Evolutionary conservation across 2,797 vertebrate species (phyloP).

Genomic region (Naso thynnoides): DNA sequence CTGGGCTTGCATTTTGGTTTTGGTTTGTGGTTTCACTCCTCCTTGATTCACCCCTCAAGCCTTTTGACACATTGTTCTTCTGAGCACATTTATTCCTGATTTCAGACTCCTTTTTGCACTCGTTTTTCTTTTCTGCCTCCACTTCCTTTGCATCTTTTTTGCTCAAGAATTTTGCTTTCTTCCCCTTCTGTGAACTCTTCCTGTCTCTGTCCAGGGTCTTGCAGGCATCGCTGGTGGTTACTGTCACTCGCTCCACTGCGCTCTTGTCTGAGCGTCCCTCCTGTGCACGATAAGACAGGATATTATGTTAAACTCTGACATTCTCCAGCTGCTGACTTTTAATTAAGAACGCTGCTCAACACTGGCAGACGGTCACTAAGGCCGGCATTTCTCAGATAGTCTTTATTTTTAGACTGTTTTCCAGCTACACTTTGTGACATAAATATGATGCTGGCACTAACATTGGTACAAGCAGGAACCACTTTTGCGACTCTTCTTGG

Average conservation of each 20-base stretch:
- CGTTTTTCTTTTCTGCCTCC: slow-evolving; percentile 63
- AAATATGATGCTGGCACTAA: neutral
- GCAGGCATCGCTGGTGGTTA: slow-evolving; percentile 77
- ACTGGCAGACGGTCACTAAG: slow-evolving; percentile 44
- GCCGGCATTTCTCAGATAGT: slow-evolving; percentile 48
- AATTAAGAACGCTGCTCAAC: slow-evolving; percentile 49
- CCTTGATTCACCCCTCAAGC: slow-evolving; percentile 1
- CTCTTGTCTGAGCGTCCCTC: slow-evolving; percentile 76
- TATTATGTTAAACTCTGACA: slow-evolving; percentile 59
- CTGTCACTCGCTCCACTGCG: slow-evolving; percentile 82
- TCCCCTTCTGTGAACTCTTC: slow-evolving; percentile 66
- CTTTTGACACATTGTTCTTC: slow-evolving; percentile 32
- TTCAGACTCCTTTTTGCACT: slow-evolving; percentile 42
- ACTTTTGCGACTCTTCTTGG: too few species aligned
- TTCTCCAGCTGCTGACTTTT: slow-evolving; percentile 55
- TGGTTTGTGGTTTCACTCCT: slow-evolving; percentile 31
- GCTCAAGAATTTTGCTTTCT: slow-evolving; percentile 30
- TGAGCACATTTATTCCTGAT: slow-evolving; percentile 24
- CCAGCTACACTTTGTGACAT: slow-evolving; percentile 8
- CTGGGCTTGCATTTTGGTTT: slow-evolving; percentile 63
- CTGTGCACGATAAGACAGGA: slow-evolving; percentile 81
- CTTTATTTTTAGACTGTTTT: slow-evolving; percentile 61
- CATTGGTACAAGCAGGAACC: too few species aligned
- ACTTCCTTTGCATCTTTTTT: slow-evolving; percentile 58
- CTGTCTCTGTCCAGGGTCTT: slow-evolving; percentile 81